These are phyloP conservation scores for Pseudococcus jackbeardsleyi DNA, from an alignment of 2,888 invertebrate species.

Conservation along the genomic window DNA sequence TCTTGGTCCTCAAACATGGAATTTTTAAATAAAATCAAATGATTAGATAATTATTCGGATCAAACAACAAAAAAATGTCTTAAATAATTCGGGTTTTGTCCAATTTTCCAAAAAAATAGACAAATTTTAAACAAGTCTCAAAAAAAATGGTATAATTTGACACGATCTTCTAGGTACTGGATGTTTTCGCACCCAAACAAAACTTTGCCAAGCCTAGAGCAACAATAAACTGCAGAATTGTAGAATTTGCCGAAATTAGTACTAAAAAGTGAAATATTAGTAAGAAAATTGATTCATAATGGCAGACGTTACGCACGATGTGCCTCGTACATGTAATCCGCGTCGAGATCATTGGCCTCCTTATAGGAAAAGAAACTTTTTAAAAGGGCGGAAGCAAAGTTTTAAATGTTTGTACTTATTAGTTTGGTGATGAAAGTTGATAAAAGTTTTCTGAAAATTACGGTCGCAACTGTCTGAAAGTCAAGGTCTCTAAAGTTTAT, in stretches of 20 bases:
- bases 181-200: not conserved
- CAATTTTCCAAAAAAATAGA: too few species aligned
- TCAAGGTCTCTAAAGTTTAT: constrained; percentile 65
- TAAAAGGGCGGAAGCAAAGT: constrained; percentile 65
- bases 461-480: constrained; percentile 65
- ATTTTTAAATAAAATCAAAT: too few species aligned
- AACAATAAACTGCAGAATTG: not conserved
- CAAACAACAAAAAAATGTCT: too few species aligned
- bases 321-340: constrained; percentile 56
- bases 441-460: constrained; percentile 65
- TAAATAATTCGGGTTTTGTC: too few species aligned
- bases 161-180: not conserved
- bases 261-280: constrained; percentile 9
- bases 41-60: too few species aligned
- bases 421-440: constrained; percentile 65
- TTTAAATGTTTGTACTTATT: constrained; percentile 65
- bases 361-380: constrained; percentile 61
- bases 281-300: constrained; percentile 18
- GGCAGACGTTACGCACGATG: constrained; percentile 32
- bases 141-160: not conserved
- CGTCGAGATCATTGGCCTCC: constrained; percentile 64
- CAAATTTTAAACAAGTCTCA: too few species aligned
- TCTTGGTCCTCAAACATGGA: too few species aligned
- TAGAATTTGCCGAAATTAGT: not conserved
- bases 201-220: not conserved